phyloP scores from a whole-genome alignment of 2,888 invertebrate genomes.

The Amphipyra tragopoginis region DNA sequence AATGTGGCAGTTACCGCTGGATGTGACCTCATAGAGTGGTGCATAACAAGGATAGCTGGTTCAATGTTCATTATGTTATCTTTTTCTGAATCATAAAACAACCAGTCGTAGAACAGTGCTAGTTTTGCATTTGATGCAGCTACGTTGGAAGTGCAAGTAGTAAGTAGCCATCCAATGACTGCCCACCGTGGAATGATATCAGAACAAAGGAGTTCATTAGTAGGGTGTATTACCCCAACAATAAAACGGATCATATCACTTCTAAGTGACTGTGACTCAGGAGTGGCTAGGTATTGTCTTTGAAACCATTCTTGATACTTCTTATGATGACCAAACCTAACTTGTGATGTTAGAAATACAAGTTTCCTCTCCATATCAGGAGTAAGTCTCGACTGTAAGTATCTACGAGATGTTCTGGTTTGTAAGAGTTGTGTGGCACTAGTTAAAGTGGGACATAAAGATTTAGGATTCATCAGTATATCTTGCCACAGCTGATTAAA shows the following conservation, averaged over 20 bases:
- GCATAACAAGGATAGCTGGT: constrained; percentile 98
- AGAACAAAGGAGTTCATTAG: constrained; percentile 97
- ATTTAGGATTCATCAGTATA: constrained; percentile 93
- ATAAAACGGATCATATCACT: constrained; percentile 98
- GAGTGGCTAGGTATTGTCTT: constrained; percentile 96
- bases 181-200: constrained; percentile 98
- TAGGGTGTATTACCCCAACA: constrained; percentile 97
- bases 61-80: constrained; percentile 99
- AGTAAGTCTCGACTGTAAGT: constrained; percentile 95
- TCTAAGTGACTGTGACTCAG: constrained; percentile 96
- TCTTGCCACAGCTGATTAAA: constrained; percentile 97
- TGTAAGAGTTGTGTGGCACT: constrained; percentile 95
- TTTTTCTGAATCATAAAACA: constrained; percentile 96
- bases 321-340: constrained; percentile 97
- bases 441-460: constrained; percentile 93
- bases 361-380: constrained; percentile 98
- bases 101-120: constrained; percentile 98
- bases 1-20: constrained; percentile 97
- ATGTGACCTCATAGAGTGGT: constrained; percentile 97
- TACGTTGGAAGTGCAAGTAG: constrained; percentile 96
- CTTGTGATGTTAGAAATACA: constrained; percentile 95
- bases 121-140: constrained; percentile 97
- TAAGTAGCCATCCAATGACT: constrained; percentile 97
- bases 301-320: constrained; percentile 99
- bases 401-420: constrained; percentile 95